Evolutionary conservation across 2,888 invertebrate species (phyloP), one percentile per base, ranked within the genome.

Genomic region (Pachymerium ferrugineum): DNA sequence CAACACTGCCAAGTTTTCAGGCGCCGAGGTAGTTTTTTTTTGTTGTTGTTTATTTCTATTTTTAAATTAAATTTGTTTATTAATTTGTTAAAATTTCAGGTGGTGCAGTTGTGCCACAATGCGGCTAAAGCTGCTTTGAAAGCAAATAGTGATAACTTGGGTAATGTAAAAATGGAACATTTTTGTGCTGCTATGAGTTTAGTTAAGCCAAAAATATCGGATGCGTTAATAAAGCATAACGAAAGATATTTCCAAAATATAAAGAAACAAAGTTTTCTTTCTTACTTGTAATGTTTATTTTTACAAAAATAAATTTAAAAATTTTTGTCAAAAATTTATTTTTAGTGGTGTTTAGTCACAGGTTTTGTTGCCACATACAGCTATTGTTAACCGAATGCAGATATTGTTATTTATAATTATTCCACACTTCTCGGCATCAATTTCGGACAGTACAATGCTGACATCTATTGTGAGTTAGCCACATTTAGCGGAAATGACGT

Each of bases 1-100:
- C 0, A 82, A 81, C 70, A 94, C 94, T 0, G 87, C 89, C 30
- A 89, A 90, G 0, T 97, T 93, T 83, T 96, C 97, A 0, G 98
- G 98, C 0, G 98, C 98, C 0, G 98, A 99, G 85, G 69, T 69
- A 69, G 28, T 3, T 25, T 6, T 38, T 12, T n/a, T 8, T 2
- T 38, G n/a, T 38, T 2, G n/a, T n/a, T n/a, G n/a, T n/a, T n/a
- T n/a, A n/a, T n/a, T n/a, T n/a, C n/a, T 38, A 2, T n/a, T 2
- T 74, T 78, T 1, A 62, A 35, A 54, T 19, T 38, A 54, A 22
- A 5, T 14, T n/a, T n/a, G 5, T 22, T 22, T 25, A 25, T 2
- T 54, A 54, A 22, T 4, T 22, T 25, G 19, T 54, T 54, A 3
- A 12, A 25, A 54, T n/a, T n/a, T n/a, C 22, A 54, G 54, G 14